A percentile compares a stretch with the other conserved stretches of the same genome.
These are phyloP conservation scores for Amblyopsis rosae DNA, from an alignment of 2,113 vertebrate genomes.

Conservation along the genomic window DNA sequence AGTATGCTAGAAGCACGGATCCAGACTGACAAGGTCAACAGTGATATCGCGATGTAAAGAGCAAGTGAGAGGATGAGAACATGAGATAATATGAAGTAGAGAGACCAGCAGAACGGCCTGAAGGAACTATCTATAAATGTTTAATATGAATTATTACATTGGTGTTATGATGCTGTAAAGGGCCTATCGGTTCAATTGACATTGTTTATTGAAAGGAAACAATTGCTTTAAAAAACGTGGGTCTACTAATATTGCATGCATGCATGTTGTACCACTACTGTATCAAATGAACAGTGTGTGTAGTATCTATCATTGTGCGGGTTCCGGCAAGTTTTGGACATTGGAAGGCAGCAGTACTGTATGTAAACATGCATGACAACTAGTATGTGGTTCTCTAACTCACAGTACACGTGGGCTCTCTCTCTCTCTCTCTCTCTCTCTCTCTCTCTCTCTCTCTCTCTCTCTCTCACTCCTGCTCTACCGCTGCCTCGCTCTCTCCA, in stretches of 20 bases:
- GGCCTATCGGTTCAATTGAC: no score
- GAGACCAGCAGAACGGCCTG: no score
- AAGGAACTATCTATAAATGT: no score
- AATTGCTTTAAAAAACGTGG: not conserved
- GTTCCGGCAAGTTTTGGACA: not conserved
- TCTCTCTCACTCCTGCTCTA: conserved; percentile 15
- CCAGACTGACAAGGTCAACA: conserved; percentile 1
- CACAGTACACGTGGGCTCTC: conserved; percentile 21
- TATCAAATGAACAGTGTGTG: not conserved
- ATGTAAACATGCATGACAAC: conserved; percentile 6
- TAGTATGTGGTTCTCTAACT: conserved; percentile 26
- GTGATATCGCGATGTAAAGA: not conserved
- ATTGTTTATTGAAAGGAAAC: no score
- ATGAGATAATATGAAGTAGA: not conserved
- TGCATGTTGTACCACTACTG: not conserved
- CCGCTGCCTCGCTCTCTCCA: conserved; percentile 21
- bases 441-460: conserved; percentile 18
- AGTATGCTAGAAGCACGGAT: not conserved
- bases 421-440: conserved; percentile 13
- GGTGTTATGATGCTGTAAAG: no score
- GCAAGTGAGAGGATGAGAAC: conserved; percentile 21
- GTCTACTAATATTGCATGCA: not conserved
- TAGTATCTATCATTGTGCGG: not conserved
- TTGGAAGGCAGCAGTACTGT: not conserved
- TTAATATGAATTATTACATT: no score